A percentile compares a stretch with the other conserved stretches of the same genome.
Evolutionary conservation across 2,888 invertebrate genomes (phyloP).

Genomic region (Ypsolopha scabrella): DNA sequence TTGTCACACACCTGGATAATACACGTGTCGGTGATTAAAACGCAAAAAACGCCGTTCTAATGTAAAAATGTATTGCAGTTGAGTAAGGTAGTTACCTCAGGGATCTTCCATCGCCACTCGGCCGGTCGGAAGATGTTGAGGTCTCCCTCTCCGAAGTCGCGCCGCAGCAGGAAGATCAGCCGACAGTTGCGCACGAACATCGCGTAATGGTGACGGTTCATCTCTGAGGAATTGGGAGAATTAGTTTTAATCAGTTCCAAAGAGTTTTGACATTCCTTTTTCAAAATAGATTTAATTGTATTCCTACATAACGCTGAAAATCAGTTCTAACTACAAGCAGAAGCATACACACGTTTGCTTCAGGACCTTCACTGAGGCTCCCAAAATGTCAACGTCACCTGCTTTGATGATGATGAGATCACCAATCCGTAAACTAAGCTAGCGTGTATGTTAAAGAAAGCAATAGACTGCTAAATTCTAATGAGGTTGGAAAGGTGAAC

Average conservation of each 20-base stretch:
- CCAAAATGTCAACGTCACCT: neutral
- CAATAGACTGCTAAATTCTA: neutral
- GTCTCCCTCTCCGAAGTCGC: conserved; percentile 94
- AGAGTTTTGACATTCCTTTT: too few relatives aligned
- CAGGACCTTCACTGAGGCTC: too few relatives aligned
- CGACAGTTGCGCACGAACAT: conserved; percentile 97
- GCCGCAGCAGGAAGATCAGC: conserved; percentile 88
- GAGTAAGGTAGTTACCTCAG: conserved; percentile 72
- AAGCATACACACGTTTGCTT: too few relatives aligned
- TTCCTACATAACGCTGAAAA: too few relatives aligned
- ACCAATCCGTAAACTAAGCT: neutral
- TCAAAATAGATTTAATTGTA: too few relatives aligned
- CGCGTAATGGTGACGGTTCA: conserved; percentile 99
- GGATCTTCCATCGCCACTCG: conserved; percentile 98
- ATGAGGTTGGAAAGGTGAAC: conserved; percentile 26
- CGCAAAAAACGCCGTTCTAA: neutral
- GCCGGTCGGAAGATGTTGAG: conserved; percentile 96
- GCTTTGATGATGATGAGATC: neutral
- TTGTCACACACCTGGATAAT: conserved; percentile 87
- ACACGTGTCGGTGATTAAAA: neutral
- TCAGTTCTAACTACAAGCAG: too few relatives aligned
- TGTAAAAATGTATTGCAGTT: neutral
- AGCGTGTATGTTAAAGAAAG: neutral
- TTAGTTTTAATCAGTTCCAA: neutral
- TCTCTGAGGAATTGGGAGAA: conserved; percentile 71